A percentile compares a stretch with the other conserved stretches of the same genome.
These are phyloP conservation scores for Brachyistius frenatus DNA, from an alignment of 2,113 vertebrate species.

Conservation along the genomic window DNA sequence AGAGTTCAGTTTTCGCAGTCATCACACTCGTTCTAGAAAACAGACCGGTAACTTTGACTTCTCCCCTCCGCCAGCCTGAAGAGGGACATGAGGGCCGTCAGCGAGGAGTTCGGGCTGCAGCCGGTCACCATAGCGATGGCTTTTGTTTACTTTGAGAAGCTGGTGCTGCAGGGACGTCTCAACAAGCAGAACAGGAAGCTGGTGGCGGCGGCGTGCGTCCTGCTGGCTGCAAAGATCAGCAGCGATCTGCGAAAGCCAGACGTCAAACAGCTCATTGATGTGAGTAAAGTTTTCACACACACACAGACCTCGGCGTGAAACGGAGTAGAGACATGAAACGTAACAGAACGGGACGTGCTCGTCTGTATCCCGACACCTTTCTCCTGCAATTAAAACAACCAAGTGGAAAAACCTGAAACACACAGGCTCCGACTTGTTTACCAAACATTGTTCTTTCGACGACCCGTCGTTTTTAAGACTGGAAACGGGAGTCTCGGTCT, in stretches of 20 bases:
- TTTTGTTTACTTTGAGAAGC: conserved; percentile 99
- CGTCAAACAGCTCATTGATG: conserved; percentile 95
- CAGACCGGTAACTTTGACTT: neutral
- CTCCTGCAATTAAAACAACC: neutral
- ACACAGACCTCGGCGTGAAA: neutral
- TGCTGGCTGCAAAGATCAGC: conserved; percentile 98
- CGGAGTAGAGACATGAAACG: neutral
- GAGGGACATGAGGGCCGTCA: conserved; percentile 93
- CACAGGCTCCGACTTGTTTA: neutral
- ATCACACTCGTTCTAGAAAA: neutral
- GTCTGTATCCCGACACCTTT: neutral
- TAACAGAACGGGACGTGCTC: neutral
- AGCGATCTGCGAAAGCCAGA: conserved; percentile 95
- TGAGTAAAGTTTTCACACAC: conserved; percentile 82
- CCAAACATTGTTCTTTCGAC: neutral
- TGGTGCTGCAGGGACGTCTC: conserved; percentile 95
- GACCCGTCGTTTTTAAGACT: neutral
- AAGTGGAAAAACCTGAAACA: conserved; percentile 1
- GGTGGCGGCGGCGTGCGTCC: conserved; percentile 93
- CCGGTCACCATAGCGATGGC: conserved; percentile 95
- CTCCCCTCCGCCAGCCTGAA: conserved; percentile 86
- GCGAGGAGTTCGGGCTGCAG: conserved; percentile 93
- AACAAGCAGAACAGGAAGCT: conserved; percentile 99
- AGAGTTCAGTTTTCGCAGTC: too few relatives aligned
- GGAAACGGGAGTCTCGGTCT: neutral